phyloP scores from a whole-genome alignment of 2,888 invertebrate genomes.

The Baccha elongata region DNA sequence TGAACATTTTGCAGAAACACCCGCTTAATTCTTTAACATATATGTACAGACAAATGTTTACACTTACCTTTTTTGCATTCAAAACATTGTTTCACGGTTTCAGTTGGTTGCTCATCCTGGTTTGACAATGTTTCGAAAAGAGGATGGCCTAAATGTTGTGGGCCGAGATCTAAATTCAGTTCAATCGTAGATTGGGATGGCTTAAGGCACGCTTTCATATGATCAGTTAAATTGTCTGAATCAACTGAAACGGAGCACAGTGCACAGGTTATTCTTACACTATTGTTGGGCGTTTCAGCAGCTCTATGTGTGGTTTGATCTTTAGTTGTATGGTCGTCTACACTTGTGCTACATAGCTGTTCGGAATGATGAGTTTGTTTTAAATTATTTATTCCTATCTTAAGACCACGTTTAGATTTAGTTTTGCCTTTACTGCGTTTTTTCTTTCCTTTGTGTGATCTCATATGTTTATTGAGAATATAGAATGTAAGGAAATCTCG shows the following conservation, averaged over 20 bases:
- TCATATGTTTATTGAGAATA: slow-evolving; percentile 27
- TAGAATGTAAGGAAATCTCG: slow-evolving; percentile 13
- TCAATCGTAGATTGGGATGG: not conserved
- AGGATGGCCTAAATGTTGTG: not conserved
- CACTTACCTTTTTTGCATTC: slow-evolving; percentile 3
- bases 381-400: not conserved
- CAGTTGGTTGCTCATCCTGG: not conserved
- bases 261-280: slow-evolving; percentile 1
- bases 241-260: slow-evolving; percentile 3
- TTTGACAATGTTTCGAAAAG: slow-evolving; percentile 11
- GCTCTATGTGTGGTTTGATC: not conserved
- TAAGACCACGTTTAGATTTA: not conserved
- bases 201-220: slow-evolving; percentile 9
- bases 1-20: too few species aligned
- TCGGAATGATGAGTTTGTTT: not conserved
- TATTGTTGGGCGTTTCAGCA: not conserved
- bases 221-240: not conserved
- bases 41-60: too few species aligned
- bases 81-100: not conserved
- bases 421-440: not conserved
- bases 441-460: slow-evolving; percentile 21
- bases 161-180: not conserved
- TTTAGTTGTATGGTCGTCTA: not conserved
- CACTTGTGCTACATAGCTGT: not conserved
- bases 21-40: too few species aligned